Base-by-base conservation (phyloP, 2,888 invertebrate species). In the Leucophenga montana region DNA sequence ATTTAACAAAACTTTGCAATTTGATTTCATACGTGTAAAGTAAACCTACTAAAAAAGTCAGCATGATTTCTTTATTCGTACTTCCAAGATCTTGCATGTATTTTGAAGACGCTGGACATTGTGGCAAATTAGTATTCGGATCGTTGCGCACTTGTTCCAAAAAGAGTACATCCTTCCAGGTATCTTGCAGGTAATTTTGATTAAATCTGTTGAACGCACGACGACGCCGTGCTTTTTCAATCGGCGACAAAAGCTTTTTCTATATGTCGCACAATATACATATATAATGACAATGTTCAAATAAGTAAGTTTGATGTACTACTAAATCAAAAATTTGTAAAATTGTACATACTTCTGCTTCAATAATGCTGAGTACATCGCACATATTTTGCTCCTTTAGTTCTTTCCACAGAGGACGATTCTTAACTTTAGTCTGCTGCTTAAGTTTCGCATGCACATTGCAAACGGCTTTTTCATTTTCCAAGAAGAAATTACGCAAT, bases 121-220 rank as follows among this genome's bases (percentile, higher is more conserved):
- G 86, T 0, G 78, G 72, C 61, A 86, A 65, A 11, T 85, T 66
- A 1, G 87, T 71, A 53, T 74, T 82, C 0, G 77, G 75, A 67
- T 87, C 82, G 50, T 72, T 81, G 27, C 74, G 78, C 5, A 87
- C 39, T 0, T 77, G 62, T 39, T 85, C 85, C 1, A 87, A 54
- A 57, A 86, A 87, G 2, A 84, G 61, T 0, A 87, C 80, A 75
- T 88, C 87, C 14, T 77, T 77, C 86, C 87, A 87, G 22, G 82
- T 80, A 68, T 77, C 80, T n/a, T 84, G 78, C 66, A 86, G 72
- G 68, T 87, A 88, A 31, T 86, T 84, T 75, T 87, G 87, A 74
- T 85, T 85, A 57, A 84, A 85, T 0, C 85, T 78, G 50, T 80
- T 77, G 67, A 82, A 86, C 3, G 82, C 84, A 14, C 83, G 79